Evolutionary conservation across 2,113 vertebrate species (phyloP), one percentile per base, ranked within the genome.

Genomic region (Phaetusa simplex): DNA sequence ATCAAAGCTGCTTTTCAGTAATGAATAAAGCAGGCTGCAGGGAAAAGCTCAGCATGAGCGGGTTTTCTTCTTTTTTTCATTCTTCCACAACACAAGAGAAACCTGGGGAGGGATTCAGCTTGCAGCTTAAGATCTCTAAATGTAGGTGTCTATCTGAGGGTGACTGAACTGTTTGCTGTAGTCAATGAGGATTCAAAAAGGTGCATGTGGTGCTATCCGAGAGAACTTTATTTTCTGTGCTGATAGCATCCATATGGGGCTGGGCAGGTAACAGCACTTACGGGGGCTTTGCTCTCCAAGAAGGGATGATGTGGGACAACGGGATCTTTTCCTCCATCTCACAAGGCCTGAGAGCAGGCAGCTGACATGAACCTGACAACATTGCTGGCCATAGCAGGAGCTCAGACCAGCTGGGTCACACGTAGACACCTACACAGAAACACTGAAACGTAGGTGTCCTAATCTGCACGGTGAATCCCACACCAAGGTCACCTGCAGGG

Each of bases 331-430:
- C 43, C 24, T 40, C 3, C 8, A 12, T 23, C 19, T 52, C n/a
- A 32, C 3, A 7, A 1, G 19, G 19, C 2, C 53, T 3, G 30
- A 40, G 9, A 34, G 11, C 1, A 7, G 21, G 21, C 59, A 77
- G 65, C 38, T 17, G 7, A 56, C 8, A 23, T 1, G 17, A 53
- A 6, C 8, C 32, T 21, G 34, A 14, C 14, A 5, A 24, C 34
- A 0, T 20, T 8, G 29, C 53, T 59, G 47, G 38, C 5, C 47
- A 43, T 47, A 13, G 2, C 0, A 0, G 34, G n/a, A 72, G 26
- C 50, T 73, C 61, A 30, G 62, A 12, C 5, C 58, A 3, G 1
- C 30, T 18, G 24, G 71, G 10, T 23, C 90, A 50, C 42, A 13
- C 2, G 2, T n/a, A 43, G 74, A 26, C 56, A 66, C 14, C 66